Evolutionary conservation across 2,113 vertebrate genomes (phyloP).

Genomic region (Spea bombifrons): DNA sequence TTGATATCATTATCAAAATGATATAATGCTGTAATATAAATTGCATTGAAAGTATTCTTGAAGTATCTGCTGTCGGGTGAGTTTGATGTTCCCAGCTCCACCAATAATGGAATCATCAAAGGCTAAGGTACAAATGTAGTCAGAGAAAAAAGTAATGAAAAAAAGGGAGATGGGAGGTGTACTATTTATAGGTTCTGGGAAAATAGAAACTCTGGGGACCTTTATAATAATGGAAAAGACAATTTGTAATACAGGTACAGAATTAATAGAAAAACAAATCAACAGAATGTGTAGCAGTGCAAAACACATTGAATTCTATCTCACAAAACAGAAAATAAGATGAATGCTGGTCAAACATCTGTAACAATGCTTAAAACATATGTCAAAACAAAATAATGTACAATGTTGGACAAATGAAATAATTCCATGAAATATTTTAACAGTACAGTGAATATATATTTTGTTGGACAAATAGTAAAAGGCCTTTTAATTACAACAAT

Average conservation of each 20-base stretch:
- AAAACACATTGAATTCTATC: slow-evolving; percentile 2
- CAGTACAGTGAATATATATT: slow-evolving; percentile 13
- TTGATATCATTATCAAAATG: slow-evolving; percentile 12
- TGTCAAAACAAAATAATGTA: not conserved
- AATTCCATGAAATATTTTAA: slow-evolving; percentile 2
- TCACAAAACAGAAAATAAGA: slow-evolving; percentile 10
- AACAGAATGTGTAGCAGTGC: not conserved
- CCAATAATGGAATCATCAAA: slow-evolving; percentile 8
- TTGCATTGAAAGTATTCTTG: not conserved
- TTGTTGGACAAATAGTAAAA: not conserved
- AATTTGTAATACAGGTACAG: slow-evolving; percentile 6
- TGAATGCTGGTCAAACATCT: not conserved
- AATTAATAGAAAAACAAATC: slow-evolving; percentile 15
- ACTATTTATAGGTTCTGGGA: slow-evolving; percentile 11
- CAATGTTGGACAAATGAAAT: slow-evolving; percentile 9
- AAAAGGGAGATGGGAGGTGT: not conserved
- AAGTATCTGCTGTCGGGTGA: not conserved
- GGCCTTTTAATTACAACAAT: too few species aligned
- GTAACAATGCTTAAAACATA: not conserved
- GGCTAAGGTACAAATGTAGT: not conserved
- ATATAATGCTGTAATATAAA: not conserved
- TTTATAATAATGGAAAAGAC: not conserved
- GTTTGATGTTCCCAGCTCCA: slow-evolving; percentile 8
- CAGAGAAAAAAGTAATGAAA: not conserved
- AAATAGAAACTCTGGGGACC: slow-evolving; percentile 15